Base-by-base conservation (phyloP, 30 jellyfish, hydroid and myxozoan species). In the Rhopilema esculentum region DNA sequence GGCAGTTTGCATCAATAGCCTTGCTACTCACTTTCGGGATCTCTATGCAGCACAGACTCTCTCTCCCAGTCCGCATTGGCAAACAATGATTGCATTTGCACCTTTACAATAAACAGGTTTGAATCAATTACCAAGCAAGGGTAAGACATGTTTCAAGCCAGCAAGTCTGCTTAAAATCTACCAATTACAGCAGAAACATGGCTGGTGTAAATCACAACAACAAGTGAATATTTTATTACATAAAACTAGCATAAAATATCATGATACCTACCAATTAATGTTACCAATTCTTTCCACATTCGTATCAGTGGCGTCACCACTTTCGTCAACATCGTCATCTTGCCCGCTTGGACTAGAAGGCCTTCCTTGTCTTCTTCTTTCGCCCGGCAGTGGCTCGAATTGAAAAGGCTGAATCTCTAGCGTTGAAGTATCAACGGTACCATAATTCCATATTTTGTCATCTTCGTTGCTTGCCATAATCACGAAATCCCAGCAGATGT, bases 301-400 rank as follows among this genome's bases (percentile, higher is more conserved):
- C 8, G 50, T 21, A 25, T 73, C 68, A 49, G 20, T 67, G 77
- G 40, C 84, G 8, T 28, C 84, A 30, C 67, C 84, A 73, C 84
- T 73, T 29, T 73, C 84, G 27, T 72, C 67, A n/a, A 27, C 24
- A 29, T 33, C 72, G 4, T 17, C 84, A 0, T 0, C 84, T 32
- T 21, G 51, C 30, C 31, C 33, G 84, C 27, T 26, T 30, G 84
- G 64, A 24, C 51, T 67, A 23, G 51, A 22, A 67, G 77, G 77
- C 48, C 84, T 73, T 30, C 84, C 50, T 40, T 65, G 27, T 25
- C 50, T 40, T 40, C 65, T 71, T 16, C 84, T 29, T 73, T 63
- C 66, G 67, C 84, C 84, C 17, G 84, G 84, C 26, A 73, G 66
- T 73, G 69, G 84, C 76, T 66, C 76, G n/a, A 66, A 66, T 18